phyloP scores from a whole-genome alignment of 2,888 invertebrate species.

The Drosophila differens region DNA sequence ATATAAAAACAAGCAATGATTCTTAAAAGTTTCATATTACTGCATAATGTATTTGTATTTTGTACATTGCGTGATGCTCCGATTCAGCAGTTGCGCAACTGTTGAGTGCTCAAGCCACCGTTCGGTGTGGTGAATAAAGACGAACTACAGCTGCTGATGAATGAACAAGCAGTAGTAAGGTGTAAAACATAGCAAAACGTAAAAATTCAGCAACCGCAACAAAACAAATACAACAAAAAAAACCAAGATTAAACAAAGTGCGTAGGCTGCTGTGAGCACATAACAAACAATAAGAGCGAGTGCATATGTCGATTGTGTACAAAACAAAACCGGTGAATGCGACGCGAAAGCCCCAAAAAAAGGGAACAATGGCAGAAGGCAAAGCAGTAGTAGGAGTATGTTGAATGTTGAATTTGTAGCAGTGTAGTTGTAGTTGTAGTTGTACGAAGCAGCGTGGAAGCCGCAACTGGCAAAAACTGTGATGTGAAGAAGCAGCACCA shows the following conservation, averaged over 20 bases:
- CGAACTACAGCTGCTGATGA: conserved; percentile 68
- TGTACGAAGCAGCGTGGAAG: conserved; percentile 69
- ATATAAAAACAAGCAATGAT: not conserved
- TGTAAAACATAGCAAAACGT: conserved; percentile 68
- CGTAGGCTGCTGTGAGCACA: not conserved
- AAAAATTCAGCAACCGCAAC: conserved; percentile 48
- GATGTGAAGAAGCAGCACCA: conserved; percentile 37
- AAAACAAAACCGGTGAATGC: conserved; percentile 47
- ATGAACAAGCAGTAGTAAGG: conserved; percentile 74
- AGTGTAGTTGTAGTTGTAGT: conserved; percentile 72
- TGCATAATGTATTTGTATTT: not conserved
- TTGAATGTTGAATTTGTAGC: conserved; percentile 61
- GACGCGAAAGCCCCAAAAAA: conserved; percentile 26
- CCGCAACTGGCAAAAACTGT: conserved; percentile 45
- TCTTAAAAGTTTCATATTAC: not conserved
- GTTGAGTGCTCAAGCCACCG: conserved; percentile 31
- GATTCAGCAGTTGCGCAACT: conserved; percentile 29
- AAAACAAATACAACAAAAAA: conserved; percentile 40
- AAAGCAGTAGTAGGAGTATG: conserved; percentile 63
- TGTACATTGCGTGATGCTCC: not conserved
- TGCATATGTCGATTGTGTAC: not conserved
- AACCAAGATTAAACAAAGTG: conserved; percentile 7
- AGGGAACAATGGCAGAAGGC: conserved; percentile 51
- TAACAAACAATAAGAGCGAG: not conserved
- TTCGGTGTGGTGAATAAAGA: conserved; percentile 45